These are phyloP conservation scores for Cyrtonyx montezumae DNA, from an alignment of 2,113 vertebrate genomes.

Conservation along the genomic window DNA sequence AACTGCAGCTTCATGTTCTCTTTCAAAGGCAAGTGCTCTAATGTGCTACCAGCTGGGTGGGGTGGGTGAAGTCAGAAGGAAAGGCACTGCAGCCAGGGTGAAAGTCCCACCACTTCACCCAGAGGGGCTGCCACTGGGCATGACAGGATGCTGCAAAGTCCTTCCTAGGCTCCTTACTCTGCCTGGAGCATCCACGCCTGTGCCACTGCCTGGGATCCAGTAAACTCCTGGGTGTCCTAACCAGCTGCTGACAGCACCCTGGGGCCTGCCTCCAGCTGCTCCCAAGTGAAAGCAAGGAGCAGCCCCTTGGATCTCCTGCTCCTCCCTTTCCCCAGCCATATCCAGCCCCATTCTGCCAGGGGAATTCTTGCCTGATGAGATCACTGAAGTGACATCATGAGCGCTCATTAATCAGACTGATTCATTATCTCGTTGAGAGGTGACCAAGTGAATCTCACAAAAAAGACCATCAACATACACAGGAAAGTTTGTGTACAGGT, in stretches of 20 bases:
- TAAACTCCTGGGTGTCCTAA: too few relatives aligned
- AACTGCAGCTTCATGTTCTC: neutral
- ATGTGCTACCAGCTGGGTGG: neutral
- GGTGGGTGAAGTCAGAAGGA: fast-evolving
- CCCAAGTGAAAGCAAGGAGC: neutral
- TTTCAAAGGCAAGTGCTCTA: neutral
- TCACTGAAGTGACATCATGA: neutral
- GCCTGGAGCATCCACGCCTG: fast-evolving
- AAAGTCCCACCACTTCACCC: neutral
- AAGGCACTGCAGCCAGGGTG: neutral
- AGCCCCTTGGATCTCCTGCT: neutral
- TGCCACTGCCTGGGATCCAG: too few relatives aligned
- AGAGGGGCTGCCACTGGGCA: neutral
- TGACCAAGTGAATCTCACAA: neutral
- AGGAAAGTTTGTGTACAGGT: neutral
- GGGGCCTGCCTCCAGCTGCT: fast-evolving
- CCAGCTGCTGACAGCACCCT: neutral
- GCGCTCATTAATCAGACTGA: fast-evolving
- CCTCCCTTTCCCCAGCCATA: neutral
- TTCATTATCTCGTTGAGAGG: neutral
- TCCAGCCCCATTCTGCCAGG: neutral
- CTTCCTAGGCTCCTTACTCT: neutral
- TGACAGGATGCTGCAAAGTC: neutral
- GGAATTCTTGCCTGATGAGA: neutral
- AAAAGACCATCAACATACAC: neutral